Percentiles rank a stretch among this genome's conserved stretches.
These are phyloP conservation scores for Menidia beryllina DNA, from an alignment of 2,113 vertebrate genomes.

Conservation along the genomic window DNA sequence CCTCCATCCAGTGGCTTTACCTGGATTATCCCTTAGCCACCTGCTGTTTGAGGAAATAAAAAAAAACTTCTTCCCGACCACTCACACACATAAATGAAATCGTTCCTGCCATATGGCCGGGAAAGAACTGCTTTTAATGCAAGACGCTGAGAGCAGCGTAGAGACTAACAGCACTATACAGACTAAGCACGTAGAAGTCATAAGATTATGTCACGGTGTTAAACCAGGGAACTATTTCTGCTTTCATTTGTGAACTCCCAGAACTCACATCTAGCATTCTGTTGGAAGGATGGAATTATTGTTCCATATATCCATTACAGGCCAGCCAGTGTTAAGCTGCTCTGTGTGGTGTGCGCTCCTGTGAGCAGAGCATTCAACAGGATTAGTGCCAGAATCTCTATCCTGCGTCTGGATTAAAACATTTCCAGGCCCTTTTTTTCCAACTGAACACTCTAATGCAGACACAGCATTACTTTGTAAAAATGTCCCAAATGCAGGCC, in stretches of 20 bases:
- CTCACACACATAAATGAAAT: constrained; percentile 22
- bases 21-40: constrained; percentile 88
- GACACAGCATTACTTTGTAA: constrained; percentile 14
- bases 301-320: constrained; percentile 61
- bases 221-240: constrained; percentile 39
- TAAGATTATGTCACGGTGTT: constrained; percentile 35
- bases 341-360: constrained; percentile 46
- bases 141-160: constrained; percentile 6
- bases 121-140: constrained; percentile 19
- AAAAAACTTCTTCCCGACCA: constrained; percentile 50
- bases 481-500: not conserved
- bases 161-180: not conserved
- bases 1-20: constrained; percentile 86
- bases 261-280: constrained; percentile 35
- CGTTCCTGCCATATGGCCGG: constrained; percentile 33
- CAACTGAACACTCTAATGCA: constrained; percentile 25
- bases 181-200: constrained; percentile 23
- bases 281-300: constrained; percentile 46
- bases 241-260: constrained; percentile 39
- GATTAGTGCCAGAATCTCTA: constrained; percentile 68
- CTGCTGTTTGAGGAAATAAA: constrained; percentile 81
- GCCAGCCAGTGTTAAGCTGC: constrained; percentile 46
- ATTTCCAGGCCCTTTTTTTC: constrained; percentile 62
- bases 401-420: constrained; percentile 71
- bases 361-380: constrained; percentile 63